Base-by-base conservation (phyloP, 2,113 vertebrate species). In the Coptodon rendalli region DNA sequence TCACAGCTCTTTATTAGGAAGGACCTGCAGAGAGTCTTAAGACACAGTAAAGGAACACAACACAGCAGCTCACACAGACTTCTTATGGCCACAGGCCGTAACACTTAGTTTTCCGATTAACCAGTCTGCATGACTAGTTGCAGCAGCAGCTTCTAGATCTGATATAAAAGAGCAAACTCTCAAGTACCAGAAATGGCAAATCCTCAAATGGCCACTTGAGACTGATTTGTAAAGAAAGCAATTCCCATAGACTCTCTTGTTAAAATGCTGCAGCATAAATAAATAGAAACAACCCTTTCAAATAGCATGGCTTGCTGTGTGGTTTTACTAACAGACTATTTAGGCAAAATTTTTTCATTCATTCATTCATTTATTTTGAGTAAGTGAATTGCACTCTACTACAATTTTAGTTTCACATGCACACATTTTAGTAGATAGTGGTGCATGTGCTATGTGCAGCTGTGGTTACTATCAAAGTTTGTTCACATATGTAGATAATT, bases 321-420 rank as follows among this genome's bases (percentile, higher is more conserved):
- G 63, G 12, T 38, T 68, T 68, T 68, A 66, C 34, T 66, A 68
- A 68, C 34, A 68, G 11, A 38, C 19, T 38, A 66, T 38, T 66
- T 22, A 38, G 34, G 19, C 34, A 22, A 22, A 0, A 4, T 0
- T 0, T 34, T 43, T 43, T 12, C 5, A 13, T 66, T 38, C 3
- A 66, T 66, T 66, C 5, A 34, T 61, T 61, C 5, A 12, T 36
- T 63, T 63, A 36, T 36, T 63, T 36, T n/a, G 59, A 63, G 31
- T 63, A n/a, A 38, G 61, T 22, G 63, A 68, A 40, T 22, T 38
- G 11, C 61, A 38, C 61, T 66, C 17, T 66, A 36, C 31, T 66
- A 2, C 1, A 38, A 36, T 12, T 66, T 36, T 66, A 66, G 6
- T 38, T 68, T 68, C 63, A 68, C 34, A 22, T 40, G 19, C 34